phyloP scores from a whole-genome alignment of 2,888 invertebrate species.

The Venusia cambrica region DNA sequence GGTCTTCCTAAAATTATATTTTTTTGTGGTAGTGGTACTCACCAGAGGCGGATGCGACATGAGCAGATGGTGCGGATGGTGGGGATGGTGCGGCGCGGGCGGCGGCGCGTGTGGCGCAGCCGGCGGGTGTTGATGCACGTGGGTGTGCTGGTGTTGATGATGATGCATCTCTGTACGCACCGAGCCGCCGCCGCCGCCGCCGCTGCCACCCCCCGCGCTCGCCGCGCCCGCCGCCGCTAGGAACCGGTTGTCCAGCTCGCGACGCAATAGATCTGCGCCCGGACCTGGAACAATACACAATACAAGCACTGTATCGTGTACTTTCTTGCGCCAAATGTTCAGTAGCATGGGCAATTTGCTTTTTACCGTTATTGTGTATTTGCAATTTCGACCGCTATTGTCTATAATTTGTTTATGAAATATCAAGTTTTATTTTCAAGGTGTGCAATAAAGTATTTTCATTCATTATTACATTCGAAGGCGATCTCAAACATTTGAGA shows the following conservation, averaged over 20 bases:
- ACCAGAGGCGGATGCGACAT: slow-evolving; percentile 82
- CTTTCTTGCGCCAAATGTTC: no score
- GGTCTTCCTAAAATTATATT: no score
- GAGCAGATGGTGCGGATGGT: slow-evolving; percentile 43
- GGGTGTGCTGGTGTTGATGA: slow-evolving; percentile 94
- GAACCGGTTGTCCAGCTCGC: slow-evolving; percentile 95
- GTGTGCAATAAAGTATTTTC: no score
- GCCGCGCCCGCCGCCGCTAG: slow-evolving; percentile 89
- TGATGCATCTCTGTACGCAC: slow-evolving; percentile 94
- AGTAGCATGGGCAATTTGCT: no score
- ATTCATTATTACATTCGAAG: no score
- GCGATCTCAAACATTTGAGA: no score
- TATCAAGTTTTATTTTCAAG: no score
- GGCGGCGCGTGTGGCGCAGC: slow-evolving; percentile 86
- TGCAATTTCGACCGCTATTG: no score
- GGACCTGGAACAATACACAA: slow-evolving; percentile 54
- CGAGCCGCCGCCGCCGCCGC: slow-evolving; percentile 82
- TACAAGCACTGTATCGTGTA: no score
- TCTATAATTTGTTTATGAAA: no score
- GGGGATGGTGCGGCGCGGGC: slow-evolving; percentile 59
- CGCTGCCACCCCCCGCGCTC: slow-evolving; percentile 79
- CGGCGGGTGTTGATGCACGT: slow-evolving; percentile 93
- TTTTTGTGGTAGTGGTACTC: slow-evolving; percentile 39
- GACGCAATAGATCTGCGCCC: slow-evolving; percentile 89
- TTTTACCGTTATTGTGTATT: no score